These are phyloP conservation scores for Takifugu ocellatus DNA, from an alignment of 2,797 vertebrate genomes.

Conservation along the genomic window DNA sequence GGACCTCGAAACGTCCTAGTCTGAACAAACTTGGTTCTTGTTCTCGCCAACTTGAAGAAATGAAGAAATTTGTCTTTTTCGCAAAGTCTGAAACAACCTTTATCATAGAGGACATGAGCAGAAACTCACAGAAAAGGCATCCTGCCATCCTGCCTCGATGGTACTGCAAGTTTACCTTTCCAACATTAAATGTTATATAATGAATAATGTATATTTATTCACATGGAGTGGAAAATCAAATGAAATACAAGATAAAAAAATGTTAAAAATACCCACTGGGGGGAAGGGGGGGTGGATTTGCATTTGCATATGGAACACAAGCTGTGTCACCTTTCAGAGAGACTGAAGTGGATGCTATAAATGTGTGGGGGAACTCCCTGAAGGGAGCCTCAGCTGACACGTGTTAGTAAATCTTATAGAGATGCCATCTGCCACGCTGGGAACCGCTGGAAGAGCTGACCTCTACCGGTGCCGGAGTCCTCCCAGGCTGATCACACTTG, in stretches of 20 bases:
- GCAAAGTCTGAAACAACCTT: no score
- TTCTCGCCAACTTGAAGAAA: background rate
- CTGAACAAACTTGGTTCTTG: no score
- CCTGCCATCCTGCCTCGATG: no score
- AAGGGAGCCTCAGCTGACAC: constrained; percentile 75
- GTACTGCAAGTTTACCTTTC: background rate
- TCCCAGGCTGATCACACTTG: constrained; percentile 60
- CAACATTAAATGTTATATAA: background rate
- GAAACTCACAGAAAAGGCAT: background rate
- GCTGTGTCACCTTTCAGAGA: constrained; percentile 60
- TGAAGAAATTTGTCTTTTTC: background rate
- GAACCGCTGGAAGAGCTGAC: constrained; percentile 73
- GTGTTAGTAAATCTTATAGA: constrained; percentile 81
- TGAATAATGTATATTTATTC: constrained; percentile 3
- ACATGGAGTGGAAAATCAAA: constrained; percentile 13
- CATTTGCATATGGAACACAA: constrained; percentile 53
- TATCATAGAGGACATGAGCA: no score
- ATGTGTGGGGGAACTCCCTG: constrained; percentile 71
- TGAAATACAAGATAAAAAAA: constrained; percentile 5
- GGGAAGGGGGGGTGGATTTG: constrained; percentile 6
- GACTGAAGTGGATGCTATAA: constrained; percentile 76
- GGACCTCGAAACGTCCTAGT: no score
- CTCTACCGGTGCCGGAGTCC: constrained; percentile 73
- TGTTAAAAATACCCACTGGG: constrained; percentile 22
- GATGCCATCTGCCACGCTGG: constrained; percentile 77